phyloP scores from a whole-genome alignment of 2,113 vertebrate genomes.

The Centropus bengalensis region DNA sequence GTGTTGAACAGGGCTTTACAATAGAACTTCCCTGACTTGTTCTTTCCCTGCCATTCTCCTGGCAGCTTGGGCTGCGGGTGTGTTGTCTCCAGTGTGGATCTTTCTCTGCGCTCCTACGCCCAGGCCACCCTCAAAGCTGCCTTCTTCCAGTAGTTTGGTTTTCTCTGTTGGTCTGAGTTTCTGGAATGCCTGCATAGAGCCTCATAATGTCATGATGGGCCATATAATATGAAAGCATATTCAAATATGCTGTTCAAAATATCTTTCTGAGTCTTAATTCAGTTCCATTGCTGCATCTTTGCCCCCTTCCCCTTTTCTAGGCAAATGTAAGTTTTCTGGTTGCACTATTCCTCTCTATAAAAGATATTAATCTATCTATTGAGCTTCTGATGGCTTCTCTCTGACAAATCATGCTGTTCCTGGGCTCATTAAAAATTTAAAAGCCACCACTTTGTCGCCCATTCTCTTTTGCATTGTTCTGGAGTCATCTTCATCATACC shows the following conservation, averaged over 20 bases:
- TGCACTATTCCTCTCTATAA: background rate
- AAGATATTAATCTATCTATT: background rate
- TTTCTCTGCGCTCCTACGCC: background rate
- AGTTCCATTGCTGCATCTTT: background rate
- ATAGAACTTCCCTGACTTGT: accelerated
- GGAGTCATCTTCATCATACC: background rate
- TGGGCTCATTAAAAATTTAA: background rate
- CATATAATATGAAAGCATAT: background rate
- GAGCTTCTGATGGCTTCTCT: background rate
- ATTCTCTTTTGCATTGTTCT: background rate
- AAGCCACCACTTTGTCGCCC: background rate
- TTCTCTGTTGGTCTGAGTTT: background rate
- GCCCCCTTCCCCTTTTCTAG: background rate
- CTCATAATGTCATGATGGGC: background rate
- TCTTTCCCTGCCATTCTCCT: background rate
- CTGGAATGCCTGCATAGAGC: background rate
- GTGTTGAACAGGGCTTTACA: background rate
- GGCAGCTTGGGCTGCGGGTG: background rate
- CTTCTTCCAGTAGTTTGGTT: background rate
- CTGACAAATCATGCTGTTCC: background rate
- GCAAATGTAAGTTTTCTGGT: background rate
- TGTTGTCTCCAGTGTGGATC: background rate
- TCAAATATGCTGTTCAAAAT: background rate
- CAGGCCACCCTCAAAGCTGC: background rate
- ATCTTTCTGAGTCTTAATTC: background rate